Conservation (phyloP, 2,888 invertebrate species). For the Lepetodrilus schrolli region DNA sequence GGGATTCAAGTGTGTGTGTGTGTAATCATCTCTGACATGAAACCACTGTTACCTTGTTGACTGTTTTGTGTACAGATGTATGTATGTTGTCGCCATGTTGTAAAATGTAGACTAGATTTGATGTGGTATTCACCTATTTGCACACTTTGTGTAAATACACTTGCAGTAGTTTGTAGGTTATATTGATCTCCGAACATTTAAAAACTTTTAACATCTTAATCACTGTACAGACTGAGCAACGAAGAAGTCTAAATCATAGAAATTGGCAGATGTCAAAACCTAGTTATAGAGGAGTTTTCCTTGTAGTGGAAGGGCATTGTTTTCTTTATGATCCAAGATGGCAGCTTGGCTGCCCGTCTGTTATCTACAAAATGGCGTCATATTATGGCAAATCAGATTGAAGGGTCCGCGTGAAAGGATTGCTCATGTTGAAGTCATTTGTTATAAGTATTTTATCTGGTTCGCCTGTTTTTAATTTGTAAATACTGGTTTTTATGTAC, state of each 20-base stretch:
- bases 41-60: neutral
- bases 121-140: conserved; percentile 4
- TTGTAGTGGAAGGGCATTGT: neutral
- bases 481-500: conserved; percentile 12
- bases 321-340: conserved; percentile 6
- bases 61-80: neutral
- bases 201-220: neutral
- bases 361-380: conserved; percentile 6
- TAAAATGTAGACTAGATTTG: neutral
- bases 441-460: conserved; percentile 21
- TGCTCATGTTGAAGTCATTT: neutral
- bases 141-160: conserved; percentile 7
- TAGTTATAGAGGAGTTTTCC: neutral
- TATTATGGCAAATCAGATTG: neutral
- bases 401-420: neutral
- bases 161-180: neutral
- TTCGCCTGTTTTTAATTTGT: conserved; percentile 17
- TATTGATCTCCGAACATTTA: neutral
- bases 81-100: neutral
- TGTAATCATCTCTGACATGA: neutral
- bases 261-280: neutral
- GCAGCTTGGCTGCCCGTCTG: conserved; percentile 1
- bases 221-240: conserved; percentile 2
- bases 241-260: conserved; percentile 6
- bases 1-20: neutral